phyloP scores from a whole-genome alignment of 2,113 vertebrate species.

The Toxotes jaculatrix region DNA sequence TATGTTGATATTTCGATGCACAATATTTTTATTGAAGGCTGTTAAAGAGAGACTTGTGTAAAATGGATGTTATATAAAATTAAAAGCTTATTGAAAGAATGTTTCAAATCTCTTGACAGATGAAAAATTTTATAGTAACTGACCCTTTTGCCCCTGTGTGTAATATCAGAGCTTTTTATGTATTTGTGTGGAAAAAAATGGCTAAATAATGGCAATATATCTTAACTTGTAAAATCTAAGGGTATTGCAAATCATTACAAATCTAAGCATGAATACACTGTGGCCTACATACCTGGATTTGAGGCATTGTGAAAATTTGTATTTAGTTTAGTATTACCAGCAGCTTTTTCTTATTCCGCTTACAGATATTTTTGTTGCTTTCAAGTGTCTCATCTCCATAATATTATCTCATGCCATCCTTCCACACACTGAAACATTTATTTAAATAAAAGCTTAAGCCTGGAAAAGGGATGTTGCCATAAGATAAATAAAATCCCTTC shows the following conservation, averaged over 20 bases:
- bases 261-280: background rate
- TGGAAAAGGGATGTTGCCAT: background rate
- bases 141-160: background rate
- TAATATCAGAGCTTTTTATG: slow-evolving; percentile 11
- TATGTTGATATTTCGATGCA: slow-evolving; percentile 38
- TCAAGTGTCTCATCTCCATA: background rate
- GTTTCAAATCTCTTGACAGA: slow-evolving; percentile 16
- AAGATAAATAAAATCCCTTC: background rate
- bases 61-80: slow-evolving; percentile 52
- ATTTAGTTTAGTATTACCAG: background rate
- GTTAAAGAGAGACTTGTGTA: slow-evolving; percentile 13
- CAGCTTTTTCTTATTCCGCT: background rate
- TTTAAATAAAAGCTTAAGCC: background rate
- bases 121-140: background rate
- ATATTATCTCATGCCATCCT: background rate
- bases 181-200: background rate
- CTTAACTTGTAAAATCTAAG: background rate
- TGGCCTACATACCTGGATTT: background rate
- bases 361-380: background rate
- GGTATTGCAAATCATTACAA: background rate
- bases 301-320: background rate
- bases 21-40: slow-evolving; percentile 51
- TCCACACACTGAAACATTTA: background rate
- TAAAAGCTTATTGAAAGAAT: slow-evolving; percentile 44
- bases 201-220: background rate